Evolutionary conservation across 1,140 invertebrate species (phyloP), one percentile per base, ranked within the genome.

Genomic region (Thereuonema tuberculata): DNA sequence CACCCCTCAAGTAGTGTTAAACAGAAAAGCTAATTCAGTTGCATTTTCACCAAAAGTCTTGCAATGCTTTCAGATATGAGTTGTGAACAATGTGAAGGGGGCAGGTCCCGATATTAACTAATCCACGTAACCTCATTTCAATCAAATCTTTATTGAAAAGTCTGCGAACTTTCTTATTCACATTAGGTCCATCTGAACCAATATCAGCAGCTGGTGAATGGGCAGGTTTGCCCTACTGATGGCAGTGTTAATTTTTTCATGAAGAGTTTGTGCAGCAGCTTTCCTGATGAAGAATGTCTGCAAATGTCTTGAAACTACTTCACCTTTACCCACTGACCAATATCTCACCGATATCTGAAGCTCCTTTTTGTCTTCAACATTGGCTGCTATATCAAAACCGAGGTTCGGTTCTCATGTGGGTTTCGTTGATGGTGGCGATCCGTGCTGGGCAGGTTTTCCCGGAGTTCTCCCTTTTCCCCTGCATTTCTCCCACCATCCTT

Each of bases 131-230:
- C 47, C 53, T 58, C 46, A n/a, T 28, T 5, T n/a, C 54, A 9
- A 31, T 52, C 60, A 62, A 64, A 56, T 63, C 49, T 23, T 65
- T 54, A 67, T 67, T 65, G 17, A 2, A 69, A 3, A 56, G 31
- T 24, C 52, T 58, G 27, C 56, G 64, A 2, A 69, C 60, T 23
- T 62, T 66, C 55, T 70, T 70, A 52, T 66, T 69, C 0, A 69
- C 64, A 61, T 68, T 68, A 15, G 65, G 66, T n/a, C 67, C 67
- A 68, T 69, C 67, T 56, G 31, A 28, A 61, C 67, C 23, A 70
- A 48, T 62, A 63, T 65, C 23, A 66, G 24, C 20, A 68, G 24
- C 14, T 61, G 57, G 20, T 23, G 17, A 20, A 26, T 25, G 23
- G 58, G 28, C 15, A 64, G 24, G 15, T 23, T 53, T 48, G 62